A percentile compares a stretch with the other conserved stretches of the same genome.
Evolutionary conservation across 2,113 vertebrate species (phyloP).

Genomic region (Cinclus cinclus): DNA sequence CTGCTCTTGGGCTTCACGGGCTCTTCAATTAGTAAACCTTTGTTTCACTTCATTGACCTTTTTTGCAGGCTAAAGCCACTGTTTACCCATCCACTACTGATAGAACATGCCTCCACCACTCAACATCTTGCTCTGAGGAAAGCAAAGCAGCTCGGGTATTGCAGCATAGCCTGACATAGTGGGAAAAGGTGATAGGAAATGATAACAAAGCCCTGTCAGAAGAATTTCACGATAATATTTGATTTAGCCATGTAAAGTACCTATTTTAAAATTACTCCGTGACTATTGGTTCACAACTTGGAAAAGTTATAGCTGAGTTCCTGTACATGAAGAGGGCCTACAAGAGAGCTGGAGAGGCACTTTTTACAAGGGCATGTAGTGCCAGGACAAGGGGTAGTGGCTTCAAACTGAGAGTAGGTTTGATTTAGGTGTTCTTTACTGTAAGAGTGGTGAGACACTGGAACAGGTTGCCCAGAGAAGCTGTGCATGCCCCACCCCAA

Average conservation of each 20-base stretch:
- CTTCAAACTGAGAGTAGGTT: background rate
- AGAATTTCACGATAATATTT: fast-evolving
- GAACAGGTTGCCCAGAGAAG: background rate
- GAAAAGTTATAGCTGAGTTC: background rate
- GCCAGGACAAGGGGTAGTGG: background rate
- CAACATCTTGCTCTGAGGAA: background rate
- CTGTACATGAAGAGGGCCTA: background rate
- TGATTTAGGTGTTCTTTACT: background rate
- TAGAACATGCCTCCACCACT: background rate
- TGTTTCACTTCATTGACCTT: background rate
- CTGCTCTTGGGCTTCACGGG: background rate
- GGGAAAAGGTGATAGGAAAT: background rate
- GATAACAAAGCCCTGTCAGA: background rate
- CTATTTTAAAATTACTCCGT: background rate
- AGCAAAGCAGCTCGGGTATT: background rate
- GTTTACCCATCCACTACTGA: background rate
- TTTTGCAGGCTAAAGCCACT: background rate
- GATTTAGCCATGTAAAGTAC: background rate
- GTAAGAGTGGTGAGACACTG: background rate
- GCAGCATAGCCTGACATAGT: background rate
- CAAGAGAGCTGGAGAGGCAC: background rate
- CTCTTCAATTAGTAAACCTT: background rate
- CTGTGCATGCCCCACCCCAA: background rate
- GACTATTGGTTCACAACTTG: background rate
- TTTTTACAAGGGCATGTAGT: background rate